These are phyloP conservation scores for Idaea dimidiata DNA, from an alignment of 2,888 invertebrate genomes.

Conservation along the genomic window DNA sequence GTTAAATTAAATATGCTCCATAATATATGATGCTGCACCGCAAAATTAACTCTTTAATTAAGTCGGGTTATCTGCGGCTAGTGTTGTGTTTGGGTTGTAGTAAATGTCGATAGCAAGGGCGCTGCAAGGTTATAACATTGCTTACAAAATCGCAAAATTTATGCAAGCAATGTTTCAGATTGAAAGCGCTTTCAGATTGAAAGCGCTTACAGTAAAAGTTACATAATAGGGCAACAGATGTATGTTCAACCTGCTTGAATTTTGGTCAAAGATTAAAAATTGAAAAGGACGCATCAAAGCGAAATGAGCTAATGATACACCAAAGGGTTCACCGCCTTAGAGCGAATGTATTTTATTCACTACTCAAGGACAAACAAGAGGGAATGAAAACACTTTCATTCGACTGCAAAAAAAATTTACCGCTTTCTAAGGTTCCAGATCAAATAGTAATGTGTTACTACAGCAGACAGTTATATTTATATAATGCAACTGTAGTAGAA, in stretches of 20 bases:
- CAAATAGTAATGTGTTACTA: conserved; percentile 27
- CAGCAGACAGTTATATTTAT: conserved; percentile 21
- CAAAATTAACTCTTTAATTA: too few species aligned
- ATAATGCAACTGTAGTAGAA: conserved; percentile 24
- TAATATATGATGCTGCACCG: too few species aligned
- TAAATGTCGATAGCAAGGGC: too few species aligned
- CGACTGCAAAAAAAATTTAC: conserved; percentile 27
- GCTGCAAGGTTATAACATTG: too few species aligned
- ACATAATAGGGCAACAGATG: too few species aligned
- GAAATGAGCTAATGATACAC: conserved; percentile 24
- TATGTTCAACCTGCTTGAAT: conserved; percentile 25
- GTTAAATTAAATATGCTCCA: too few species aligned
- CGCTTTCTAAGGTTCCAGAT: conserved; percentile 26
- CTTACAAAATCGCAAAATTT: too few species aligned
- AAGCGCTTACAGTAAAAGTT: too few species aligned
- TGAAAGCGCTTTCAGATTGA: too few species aligned
- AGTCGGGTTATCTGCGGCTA: too few species aligned
- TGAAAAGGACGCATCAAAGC: conserved; percentile 17
- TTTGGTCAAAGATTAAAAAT: conserved; percentile 27
- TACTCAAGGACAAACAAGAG: conserved; percentile 24
- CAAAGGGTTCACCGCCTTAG: conserved; percentile 29
- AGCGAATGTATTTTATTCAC: conserved; percentile 28
- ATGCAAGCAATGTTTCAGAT: too few species aligned
- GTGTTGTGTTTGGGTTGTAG: too few species aligned
- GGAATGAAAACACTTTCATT: conserved; percentile 25